A percentile compares a stretch with the other conserved stretches of the same genome.
These are phyloP conservation scores for Catocala nupta DNA, from an alignment of 2,888 invertebrate species.

Conservation along the genomic window DNA sequence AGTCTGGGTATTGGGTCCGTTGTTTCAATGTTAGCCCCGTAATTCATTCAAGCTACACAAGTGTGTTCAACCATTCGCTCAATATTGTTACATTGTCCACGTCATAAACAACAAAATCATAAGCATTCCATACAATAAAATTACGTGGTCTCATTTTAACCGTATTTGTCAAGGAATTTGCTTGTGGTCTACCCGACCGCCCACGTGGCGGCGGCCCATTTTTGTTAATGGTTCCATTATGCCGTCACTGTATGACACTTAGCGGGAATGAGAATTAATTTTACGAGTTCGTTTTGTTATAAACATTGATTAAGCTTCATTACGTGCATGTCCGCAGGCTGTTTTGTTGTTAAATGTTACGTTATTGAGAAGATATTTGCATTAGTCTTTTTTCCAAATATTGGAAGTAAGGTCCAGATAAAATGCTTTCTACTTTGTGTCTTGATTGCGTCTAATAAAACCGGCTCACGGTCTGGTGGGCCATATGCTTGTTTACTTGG, in stretches of 20 bases:
- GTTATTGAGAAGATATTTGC: not conserved
- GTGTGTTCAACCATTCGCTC: too few species aligned
- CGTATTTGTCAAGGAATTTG: conserved; percentile 45
- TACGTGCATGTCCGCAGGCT: conserved; percentile 10
- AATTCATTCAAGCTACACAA: too few species aligned
- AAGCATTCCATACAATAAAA: conserved; percentile 23
- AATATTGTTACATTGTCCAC: not conserved
- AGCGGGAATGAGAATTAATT: conserved; percentile 36
- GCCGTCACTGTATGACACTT: conserved; percentile 44
- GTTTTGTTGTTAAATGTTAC: conserved; percentile 2
- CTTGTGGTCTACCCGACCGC: conserved; percentile 46
- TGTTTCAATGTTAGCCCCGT: too few species aligned
- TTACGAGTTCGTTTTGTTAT: conserved; percentile 38
- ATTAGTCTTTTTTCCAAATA: too few species aligned
- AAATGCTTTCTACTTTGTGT: too few species aligned
- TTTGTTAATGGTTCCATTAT: conserved; percentile 46
- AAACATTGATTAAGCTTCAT: conserved; percentile 25
- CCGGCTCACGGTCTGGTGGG: too few species aligned
- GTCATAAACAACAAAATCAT: conserved; percentile 23
- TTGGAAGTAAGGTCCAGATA: too few species aligned
- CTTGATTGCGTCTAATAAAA: too few species aligned
- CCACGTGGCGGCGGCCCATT: conserved; percentile 42
- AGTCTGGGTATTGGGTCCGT: too few species aligned
- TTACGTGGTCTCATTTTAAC: conserved; percentile 27
- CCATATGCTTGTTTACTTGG: too few species aligned